A percentile compares a stretch with the other conserved stretches of the same genome.
Conservation (phyloP, 2,888 invertebrate genomes). For the Lycia hirtaria region DNA sequence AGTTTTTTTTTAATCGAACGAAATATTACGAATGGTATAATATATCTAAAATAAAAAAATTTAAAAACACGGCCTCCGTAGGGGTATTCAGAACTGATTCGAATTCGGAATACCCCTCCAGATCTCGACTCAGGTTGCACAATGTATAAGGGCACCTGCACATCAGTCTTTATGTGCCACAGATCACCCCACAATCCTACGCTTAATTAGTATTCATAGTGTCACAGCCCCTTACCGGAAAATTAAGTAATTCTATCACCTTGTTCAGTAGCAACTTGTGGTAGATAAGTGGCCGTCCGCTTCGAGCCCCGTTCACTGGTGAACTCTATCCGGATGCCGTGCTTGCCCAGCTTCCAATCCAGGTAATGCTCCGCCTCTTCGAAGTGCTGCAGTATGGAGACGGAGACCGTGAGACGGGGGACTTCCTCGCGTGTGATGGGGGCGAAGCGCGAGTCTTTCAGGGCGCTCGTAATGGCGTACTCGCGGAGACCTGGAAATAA, state of each 20-base stretch:
- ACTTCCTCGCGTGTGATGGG: conserved; percentile 98
- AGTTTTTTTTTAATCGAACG: too few species aligned
- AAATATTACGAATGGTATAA: too few species aligned
- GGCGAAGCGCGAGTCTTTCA: conserved; percentile 98
- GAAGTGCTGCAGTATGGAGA: conserved; percentile 97
- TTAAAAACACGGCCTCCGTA: too few species aligned
- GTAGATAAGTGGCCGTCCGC: conserved; percentile 98
- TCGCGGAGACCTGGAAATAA: conserved; percentile 91
- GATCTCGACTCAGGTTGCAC: too few species aligned
- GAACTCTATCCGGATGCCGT: conserved; percentile 99
- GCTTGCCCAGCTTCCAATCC: conserved; percentile 98
- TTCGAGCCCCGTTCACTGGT: conserved; percentile 96
- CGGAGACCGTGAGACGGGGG: conserved; percentile 95
- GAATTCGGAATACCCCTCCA: too few species aligned
- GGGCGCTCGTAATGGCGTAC: conserved; percentile 98
- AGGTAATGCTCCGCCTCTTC: conserved; percentile 97
- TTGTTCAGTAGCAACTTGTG: conserved; percentile 99
- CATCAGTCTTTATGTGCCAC: not conserved
- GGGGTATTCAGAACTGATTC: too few species aligned
- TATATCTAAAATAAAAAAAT: too few species aligned
- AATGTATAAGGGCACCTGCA: not conserved
- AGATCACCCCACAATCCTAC: not conserved
- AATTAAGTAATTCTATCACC: conserved; percentile 82
- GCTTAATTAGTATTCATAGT: not conserved
- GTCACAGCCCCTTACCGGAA: conserved; percentile 16